Percentiles rank a stretch among this genome's conserved stretches.
Conservation (phyloP, 2,797 vertebrate genomes). For the Euphonia xanthogaster region DNA sequence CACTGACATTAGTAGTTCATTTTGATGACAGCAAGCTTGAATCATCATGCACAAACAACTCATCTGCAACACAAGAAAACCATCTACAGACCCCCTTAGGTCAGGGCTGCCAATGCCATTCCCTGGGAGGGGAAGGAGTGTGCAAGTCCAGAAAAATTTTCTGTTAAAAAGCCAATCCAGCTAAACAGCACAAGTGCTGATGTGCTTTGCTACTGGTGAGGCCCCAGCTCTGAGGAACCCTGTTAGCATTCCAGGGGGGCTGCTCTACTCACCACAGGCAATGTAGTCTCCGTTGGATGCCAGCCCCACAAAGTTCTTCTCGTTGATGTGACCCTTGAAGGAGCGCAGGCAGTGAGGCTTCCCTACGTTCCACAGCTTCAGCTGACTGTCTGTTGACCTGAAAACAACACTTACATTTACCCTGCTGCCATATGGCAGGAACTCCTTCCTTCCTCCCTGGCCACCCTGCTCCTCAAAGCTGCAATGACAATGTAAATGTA, state of each 20-base stretch:
- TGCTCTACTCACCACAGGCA: conserved; percentile 88
- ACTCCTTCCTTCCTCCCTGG: neutral
- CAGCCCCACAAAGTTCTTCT: conserved; percentile 98
- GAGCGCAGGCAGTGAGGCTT: conserved; percentile 97
- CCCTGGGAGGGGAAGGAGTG: neutral
- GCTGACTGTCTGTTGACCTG: conserved; percentile 97
- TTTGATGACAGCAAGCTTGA: neutral
- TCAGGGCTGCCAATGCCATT: neutral
- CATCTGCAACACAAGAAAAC: neutral
- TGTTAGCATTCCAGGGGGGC: neutral
- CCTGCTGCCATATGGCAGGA: neutral
- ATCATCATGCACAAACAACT: neutral
- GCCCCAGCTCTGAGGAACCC: neutral
- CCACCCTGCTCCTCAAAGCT: neutral
- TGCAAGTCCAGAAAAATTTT: neutral
- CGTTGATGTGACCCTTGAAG: conserved; percentile 99
- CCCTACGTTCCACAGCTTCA: conserved; percentile 98
- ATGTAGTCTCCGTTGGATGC: conserved; percentile 98
- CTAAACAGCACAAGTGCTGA: fast-evolving
- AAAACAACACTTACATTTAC: conserved; percentile 6
- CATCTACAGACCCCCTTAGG: neutral
- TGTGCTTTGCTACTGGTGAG: neutral
- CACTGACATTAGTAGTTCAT: neutral
- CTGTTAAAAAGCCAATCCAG: neutral
- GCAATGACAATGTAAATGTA: neutral